A percentile compares a stretch with the other conserved stretches of the same genome.
Evolutionary conservation across 2,888 invertebrate species (phyloP).

Genomic region (Amphipoea oculea): DNA sequence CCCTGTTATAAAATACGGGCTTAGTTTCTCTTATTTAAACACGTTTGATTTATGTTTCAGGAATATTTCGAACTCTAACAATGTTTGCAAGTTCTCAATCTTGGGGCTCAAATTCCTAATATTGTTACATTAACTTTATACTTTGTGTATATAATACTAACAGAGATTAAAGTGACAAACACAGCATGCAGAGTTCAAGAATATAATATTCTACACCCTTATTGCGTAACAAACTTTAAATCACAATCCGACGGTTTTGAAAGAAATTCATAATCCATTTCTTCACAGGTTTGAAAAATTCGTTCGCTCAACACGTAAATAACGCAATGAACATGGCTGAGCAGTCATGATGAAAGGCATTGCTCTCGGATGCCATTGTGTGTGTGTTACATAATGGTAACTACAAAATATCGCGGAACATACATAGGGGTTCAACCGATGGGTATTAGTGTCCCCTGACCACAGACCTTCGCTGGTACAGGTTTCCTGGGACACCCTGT

Average conservation of each 20-base stretch:
- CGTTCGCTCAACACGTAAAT: background rate
- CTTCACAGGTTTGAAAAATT: background rate
- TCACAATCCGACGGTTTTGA: background rate
- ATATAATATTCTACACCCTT: background rate
- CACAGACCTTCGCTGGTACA: no score
- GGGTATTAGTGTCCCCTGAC: no score
- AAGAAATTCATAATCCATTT: background rate
- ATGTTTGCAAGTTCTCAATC: conserved; percentile 33
- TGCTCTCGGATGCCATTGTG: background rate
- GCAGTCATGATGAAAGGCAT: background rate
- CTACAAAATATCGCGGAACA: no score
- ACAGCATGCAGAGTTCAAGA: background rate
- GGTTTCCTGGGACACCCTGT: no score
- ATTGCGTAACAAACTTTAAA: background rate
- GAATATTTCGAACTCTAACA: conserved; percentile 41
- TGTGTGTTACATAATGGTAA: background rate
- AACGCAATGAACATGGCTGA: background rate
- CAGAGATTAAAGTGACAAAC: background rate
- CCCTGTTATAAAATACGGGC: conserved; percentile 41
- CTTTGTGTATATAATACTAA: conserved; percentile 6
- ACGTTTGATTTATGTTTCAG: conserved; percentile 40
- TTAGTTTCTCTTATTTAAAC: conserved; percentile 38
- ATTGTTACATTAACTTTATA: conserved; percentile 35
- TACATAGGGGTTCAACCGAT: no score
- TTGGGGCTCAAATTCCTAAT: conserved; percentile 32